Evolutionary conservation across 2,888 invertebrate genomes (phyloP).

Genomic region (Drosophila mimica): DNA sequence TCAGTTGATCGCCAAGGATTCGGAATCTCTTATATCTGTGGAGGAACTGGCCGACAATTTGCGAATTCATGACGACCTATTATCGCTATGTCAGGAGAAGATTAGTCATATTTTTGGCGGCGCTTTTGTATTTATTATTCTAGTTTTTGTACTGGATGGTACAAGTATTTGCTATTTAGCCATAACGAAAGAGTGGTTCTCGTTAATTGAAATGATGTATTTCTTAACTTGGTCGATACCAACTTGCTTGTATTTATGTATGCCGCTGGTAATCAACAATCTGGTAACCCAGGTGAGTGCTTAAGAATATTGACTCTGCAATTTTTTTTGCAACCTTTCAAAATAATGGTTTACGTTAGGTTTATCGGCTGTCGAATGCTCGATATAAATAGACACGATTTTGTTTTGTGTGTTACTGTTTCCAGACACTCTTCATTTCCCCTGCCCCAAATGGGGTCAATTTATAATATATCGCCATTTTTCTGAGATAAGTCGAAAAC

Average conservation of each 20-base stretch:
- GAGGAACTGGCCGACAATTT: constrained; percentile 13
- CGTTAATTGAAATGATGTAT: rapidly evolving
- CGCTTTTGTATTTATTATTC: constrained; percentile 24
- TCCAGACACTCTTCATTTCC: neutral
- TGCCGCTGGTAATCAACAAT: constrained; percentile 42
- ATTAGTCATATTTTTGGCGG: constrained; percentile 46
- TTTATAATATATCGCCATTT: neutral
- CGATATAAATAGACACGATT: neutral
- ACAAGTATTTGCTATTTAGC: constrained; percentile 14
- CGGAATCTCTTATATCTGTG: neutral
- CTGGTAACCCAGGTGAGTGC: constrained; percentile 31
- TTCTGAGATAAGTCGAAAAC: neutral
- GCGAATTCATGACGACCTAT: constrained; percentile 39
- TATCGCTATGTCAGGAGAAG: constrained; percentile 36
- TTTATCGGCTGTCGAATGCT: neutral
- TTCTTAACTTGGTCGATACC: constrained; percentile 21
- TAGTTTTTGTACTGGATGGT: constrained; percentile 36
- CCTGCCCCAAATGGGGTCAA: neutral
- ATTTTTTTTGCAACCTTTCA: neutral
- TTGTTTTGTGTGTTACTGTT: neutral
- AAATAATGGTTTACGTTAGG: neutral
- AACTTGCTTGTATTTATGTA: constrained; percentile 21
- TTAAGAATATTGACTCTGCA: neutral
- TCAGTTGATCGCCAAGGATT: neutral
- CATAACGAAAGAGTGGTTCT: neutral